Percentiles rank a stretch among this genome's conserved stretches.
Conservation (phyloP, 2,888 invertebrate genomes). For the Leucophenga montana region DNA sequence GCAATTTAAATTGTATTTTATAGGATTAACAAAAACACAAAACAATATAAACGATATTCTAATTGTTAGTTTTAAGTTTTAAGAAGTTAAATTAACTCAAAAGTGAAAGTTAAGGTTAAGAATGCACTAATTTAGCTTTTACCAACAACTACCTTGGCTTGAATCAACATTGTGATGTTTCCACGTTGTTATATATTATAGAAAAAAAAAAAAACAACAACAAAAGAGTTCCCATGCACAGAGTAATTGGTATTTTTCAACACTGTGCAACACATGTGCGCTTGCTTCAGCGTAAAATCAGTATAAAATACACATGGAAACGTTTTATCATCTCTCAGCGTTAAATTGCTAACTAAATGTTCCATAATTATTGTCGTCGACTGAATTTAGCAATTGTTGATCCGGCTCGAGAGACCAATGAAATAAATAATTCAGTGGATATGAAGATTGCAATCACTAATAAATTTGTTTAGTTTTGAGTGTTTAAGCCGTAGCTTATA, state of each 20-base stretch:
- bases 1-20: neutral
- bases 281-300: neutral
- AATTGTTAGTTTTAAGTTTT: neutral
- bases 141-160: conserved; percentile 71
- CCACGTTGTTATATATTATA: conserved; percentile 43
- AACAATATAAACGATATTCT: conserved; percentile 15
- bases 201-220: neutral
- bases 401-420: no score
- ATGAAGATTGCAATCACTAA: no score
- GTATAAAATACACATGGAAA: no score
- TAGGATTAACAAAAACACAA: neutral
- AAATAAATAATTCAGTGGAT: no score
- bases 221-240: neutral
- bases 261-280: neutral
- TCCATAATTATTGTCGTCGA: no score
- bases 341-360: no score
- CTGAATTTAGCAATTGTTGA: no score
- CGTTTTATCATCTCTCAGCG: no score
- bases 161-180: conserved; percentile 71
- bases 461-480: no score
- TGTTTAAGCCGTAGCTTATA: conserved; percentile 23
- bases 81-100: conserved; percentile 23
- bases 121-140: conserved; percentile 71
- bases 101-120: conserved; percentile 42
- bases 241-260: no score